phyloP scores from a whole-genome alignment of 2,888 invertebrate genomes.

The Ophonus ardosiacus region DNA sequence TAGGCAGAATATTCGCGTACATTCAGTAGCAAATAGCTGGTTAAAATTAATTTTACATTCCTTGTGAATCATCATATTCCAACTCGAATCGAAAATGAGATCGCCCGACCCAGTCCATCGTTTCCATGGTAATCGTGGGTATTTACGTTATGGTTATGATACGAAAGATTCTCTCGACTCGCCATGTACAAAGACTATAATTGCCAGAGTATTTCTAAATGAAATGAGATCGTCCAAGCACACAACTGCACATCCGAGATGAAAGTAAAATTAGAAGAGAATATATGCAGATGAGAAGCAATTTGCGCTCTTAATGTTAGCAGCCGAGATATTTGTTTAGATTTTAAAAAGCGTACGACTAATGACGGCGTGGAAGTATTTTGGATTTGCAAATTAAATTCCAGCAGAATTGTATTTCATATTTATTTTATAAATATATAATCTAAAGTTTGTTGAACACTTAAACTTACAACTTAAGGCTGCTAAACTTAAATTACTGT shows the following conservation, averaged over 20 bases:
- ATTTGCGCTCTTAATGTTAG: neutral
- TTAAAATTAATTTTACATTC: conserved; percentile 42
- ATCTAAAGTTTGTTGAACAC: too few species aligned
- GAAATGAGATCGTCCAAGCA: conserved; percentile 43
- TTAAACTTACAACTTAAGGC: too few species aligned
- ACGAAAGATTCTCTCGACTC: conserved; percentile 10
- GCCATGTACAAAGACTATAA: conserved; percentile 42
- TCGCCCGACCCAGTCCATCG: conserved; percentile 1
- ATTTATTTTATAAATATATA: neutral
- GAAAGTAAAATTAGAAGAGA: conserved; percentile 43
- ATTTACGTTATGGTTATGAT: conserved; percentile 51
- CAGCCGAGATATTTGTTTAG: conserved; percentile 18
- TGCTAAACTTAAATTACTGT: too few species aligned
- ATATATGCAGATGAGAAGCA: conserved; percentile 40
- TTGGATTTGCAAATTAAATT: neutral
- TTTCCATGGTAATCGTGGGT: conserved; percentile 15
- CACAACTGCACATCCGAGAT: conserved; percentile 34
- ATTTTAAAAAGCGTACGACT: neutral
- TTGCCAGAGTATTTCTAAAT: conserved; percentile 31
- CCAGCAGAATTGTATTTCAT: neutral
- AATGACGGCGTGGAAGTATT: neutral
- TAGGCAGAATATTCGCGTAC: neutral
- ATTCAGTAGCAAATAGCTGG: conserved; percentile 2
- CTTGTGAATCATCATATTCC: conserved; percentile 32
- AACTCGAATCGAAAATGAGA: conserved; percentile 25